Base-by-base conservation (phyloP, 2,797 vertebrate species). In the Sebastes diploproa region DNA sequence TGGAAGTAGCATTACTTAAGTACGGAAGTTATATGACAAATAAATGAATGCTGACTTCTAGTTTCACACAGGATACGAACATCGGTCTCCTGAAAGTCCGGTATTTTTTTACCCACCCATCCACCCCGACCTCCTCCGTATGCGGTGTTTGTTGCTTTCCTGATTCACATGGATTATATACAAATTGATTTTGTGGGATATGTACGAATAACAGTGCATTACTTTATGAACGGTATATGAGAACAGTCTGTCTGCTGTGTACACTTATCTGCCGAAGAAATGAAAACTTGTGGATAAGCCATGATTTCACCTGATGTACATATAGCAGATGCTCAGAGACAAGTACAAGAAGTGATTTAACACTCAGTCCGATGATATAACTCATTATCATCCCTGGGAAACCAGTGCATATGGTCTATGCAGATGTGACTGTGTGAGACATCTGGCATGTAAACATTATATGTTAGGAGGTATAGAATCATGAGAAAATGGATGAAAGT, bases 371-470 rank as follows among this genome's bases (percentile, higher is more conserved):
- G 25, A 67, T 79, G 55, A 77, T 68, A 63, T 60, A 78, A 77
- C 46, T 64, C 65, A 72, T 80, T 34, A 78, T 58, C 63, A 62
- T 64, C 67, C 60, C 54, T 23, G 77, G 73, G 86, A 86, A 16
- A 23, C 7, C 10, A 25, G 42, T 72, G 42, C 79, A 88, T 88
- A 90, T 80, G 78, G 69, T 54, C 32, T 69, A 55, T 75, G 30
- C 89, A 92, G 90, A 92, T 92, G 91, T 88, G 82, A 64, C 69
- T 42, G 34, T 74, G 30, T 68, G 52, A 79, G 90, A 86, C 90
- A 93, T 91, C 87, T 94, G 92, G 82, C 67, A 61, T 14, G 36
- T 71, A 70, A 82, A 83, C 38, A 85, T 59, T 38, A 69, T 55
- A 66, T 58, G 29, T 29, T 54, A 8, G 14, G 11, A 74, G 36